Evolutionary conservation across 2,888 invertebrate species (phyloP).

Genomic region (Acheta domesticus): DNA sequence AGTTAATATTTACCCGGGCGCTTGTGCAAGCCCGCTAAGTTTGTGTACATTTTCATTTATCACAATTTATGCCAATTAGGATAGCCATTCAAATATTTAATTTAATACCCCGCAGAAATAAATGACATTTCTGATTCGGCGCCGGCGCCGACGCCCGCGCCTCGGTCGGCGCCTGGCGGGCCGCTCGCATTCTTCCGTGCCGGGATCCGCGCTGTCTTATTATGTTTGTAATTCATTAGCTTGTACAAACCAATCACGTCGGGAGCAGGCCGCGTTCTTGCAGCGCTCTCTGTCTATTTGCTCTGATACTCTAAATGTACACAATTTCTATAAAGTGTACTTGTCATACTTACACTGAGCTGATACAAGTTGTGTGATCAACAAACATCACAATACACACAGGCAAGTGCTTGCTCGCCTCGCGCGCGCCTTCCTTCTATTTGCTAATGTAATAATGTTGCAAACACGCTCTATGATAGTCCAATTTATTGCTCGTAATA

Average conservation of each 20-base stretch:
- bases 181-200: constrained; percentile 3
- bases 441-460: constrained; percentile 18
- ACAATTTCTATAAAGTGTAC: constrained; percentile 18
- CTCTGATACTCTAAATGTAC: constrained; percentile 18
- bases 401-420: constrained; percentile 18
- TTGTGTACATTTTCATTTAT: constrained; percentile 18
- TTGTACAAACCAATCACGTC: constrained; percentile 11
- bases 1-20: constrained; percentile 18
- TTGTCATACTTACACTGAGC: constrained; percentile 18
- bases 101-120: constrained; percentile 18
- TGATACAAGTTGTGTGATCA: constrained; percentile 18
- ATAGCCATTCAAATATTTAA: constrained; percentile 18
- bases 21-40: constrained; percentile 18
- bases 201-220: constrained; percentile 1
- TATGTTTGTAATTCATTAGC: constrained; percentile 18
- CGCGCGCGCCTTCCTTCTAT: constrained; percentile 9
- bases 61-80: constrained; percentile 18
- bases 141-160: neutral
- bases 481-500: constrained; percentile 18
- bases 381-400: constrained; percentile 18
- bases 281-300: constrained; percentile 18
- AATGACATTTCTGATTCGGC: constrained; percentile 5
- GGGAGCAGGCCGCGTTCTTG: constrained; percentile 18
- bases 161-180: neutral
- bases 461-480: neutral